Percentiles rank a stretch among this genome's conserved stretches.
These are phyloP conservation scores for Listronotus oregonensis DNA, from an alignment of 1,140 invertebrate species.

Conservation along the genomic window DNA sequence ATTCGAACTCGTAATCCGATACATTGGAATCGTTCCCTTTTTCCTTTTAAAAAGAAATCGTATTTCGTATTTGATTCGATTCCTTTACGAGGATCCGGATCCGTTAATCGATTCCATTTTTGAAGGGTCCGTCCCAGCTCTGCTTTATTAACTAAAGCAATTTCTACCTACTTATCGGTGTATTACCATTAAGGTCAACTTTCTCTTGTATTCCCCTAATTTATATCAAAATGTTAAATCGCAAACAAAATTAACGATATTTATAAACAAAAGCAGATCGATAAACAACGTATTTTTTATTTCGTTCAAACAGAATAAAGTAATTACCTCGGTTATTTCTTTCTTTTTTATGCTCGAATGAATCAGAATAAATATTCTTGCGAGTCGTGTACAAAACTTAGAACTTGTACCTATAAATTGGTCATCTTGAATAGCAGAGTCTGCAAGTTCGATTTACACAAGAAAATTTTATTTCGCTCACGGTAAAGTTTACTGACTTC, in stretches of 20 bases:
- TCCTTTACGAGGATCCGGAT: no score
- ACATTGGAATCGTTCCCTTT: no score
- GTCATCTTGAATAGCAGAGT: slow-evolving; percentile 46
- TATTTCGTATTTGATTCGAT: no score
- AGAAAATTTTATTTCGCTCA: slow-evolving; percentile 43
- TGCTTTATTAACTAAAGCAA: no score
- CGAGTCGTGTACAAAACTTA: slow-evolving; percentile 51
- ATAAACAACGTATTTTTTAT: slow-evolving; percentile 19
- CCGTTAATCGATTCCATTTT: no score
- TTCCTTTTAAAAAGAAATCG: no score
- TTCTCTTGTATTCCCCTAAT: no score
- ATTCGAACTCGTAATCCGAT: no score
- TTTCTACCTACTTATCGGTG: no score
- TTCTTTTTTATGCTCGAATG: slow-evolving; percentile 50
- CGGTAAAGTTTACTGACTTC: slow-evolving; percentile 44
- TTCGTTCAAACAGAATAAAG: slow-evolving; percentile 40
- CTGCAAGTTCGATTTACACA: slow-evolving; percentile 44
- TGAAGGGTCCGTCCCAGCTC: no score
- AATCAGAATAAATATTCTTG: slow-evolving; percentile 48
- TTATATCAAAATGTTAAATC: no score
- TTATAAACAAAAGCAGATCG: neutral
- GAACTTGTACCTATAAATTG: slow-evolving; percentile 51
- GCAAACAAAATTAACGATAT: neutral
- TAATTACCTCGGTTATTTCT: slow-evolving; percentile 49
- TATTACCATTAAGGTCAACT: no score